A percentile compares a stretch with the other conserved stretches of the same genome.
These are phyloP conservation scores for Ploceus nigricollis DNA, from an alignment of 2,113 vertebrate species.

Conservation along the genomic window DNA sequence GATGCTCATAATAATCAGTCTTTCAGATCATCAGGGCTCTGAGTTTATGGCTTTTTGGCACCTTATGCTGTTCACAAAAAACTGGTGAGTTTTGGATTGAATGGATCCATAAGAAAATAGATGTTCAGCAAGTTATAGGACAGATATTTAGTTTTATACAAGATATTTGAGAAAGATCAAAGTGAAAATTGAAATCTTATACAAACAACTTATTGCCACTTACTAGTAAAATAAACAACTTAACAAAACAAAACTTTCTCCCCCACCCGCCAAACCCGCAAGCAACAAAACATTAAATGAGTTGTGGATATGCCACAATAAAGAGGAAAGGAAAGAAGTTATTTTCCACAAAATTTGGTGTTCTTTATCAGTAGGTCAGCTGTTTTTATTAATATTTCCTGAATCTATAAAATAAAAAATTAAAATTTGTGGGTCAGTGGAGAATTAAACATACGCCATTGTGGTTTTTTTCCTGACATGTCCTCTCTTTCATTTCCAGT, in stretches of 20 bases:
- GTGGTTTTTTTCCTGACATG: neutral
- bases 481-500: neutral
- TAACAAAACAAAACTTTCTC: rapidly evolving
- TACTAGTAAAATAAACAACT: neutral
- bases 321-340: neutral
- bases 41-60: neutral
- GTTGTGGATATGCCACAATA: too few relatives aligned
- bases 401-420: neutral
- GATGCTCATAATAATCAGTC: neutral
- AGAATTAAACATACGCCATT: neutral
- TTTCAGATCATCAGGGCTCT: neutral
- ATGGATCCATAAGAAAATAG: neutral
- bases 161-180: neutral
- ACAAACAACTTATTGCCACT: neutral
- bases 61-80: neutral
- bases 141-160: neutral
- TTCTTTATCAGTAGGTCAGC: neutral
- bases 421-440: neutral
- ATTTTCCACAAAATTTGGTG: neutral
- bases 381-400: neutral
- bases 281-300: neutral
- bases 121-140: neutral
- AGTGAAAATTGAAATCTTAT: neutral
- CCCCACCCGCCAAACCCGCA: rapidly evolving
- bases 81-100: neutral